Percentiles rank a stretch among this genome's conserved stretches.
Conservation (phyloP, 2,113 vertebrate genomes). For the Podocnemis expansa region DNA sequence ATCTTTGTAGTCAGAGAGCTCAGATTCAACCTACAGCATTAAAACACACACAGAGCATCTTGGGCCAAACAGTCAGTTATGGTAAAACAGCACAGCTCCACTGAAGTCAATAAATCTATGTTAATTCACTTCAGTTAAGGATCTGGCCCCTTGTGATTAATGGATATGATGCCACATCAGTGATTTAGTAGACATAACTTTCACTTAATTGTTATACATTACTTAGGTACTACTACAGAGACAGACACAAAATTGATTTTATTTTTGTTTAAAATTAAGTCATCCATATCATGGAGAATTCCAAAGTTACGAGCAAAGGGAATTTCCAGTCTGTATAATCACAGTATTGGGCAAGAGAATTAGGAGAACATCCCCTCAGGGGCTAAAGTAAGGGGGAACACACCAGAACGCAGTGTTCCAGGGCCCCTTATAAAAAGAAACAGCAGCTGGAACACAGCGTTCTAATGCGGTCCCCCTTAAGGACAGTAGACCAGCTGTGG, state of each 20-base stretch:
- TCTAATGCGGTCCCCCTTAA: too few relatives aligned
- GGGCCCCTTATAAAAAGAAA: too few relatives aligned
- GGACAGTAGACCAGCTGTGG: too few relatives aligned
- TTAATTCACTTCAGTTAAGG: background rate
- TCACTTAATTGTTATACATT: background rate
- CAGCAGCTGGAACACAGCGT: too few relatives aligned
- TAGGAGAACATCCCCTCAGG: background rate
- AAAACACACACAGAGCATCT: background rate
- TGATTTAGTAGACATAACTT: background rate
- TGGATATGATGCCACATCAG: background rate
- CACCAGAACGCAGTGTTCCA: too few relatives aligned
- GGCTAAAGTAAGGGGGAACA: too few relatives aligned
- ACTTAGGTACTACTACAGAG: background rate
- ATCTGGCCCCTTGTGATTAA: background rate
- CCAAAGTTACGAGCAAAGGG: background rate
- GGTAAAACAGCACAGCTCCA: background rate
- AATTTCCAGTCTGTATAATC: background rate
- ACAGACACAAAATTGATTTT: background rate
- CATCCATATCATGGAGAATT: background rate
- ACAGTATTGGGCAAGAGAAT: background rate
- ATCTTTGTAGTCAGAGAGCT: background rate
- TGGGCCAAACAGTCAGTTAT: background rate
- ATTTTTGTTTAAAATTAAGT: background rate
- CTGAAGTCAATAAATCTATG: background rate
- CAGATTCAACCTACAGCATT: rapidly evolving